Percentiles rank a stretch among this genome's conserved stretches.
phyloP scores from a whole-genome alignment of 2,888 invertebrate genomes.

The Geophilus truncorum region DNA sequence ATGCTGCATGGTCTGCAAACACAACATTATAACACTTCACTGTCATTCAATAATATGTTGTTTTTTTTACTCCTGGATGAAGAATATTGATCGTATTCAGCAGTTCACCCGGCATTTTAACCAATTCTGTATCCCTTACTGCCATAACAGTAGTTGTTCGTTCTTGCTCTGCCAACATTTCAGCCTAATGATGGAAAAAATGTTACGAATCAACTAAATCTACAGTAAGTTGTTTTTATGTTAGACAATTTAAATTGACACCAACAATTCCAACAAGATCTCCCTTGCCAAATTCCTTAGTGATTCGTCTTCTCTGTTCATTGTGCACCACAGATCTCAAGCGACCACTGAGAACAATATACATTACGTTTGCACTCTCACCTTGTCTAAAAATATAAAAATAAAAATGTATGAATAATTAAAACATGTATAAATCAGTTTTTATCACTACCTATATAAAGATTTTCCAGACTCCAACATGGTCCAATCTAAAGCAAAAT shows the following conservation, averaged over 20 bases:
- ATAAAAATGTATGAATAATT: too few relatives aligned
- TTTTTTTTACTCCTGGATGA: conserved; percentile 67
- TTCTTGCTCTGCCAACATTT: conserved; percentile 84
- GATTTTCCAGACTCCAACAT: conserved; percentile 94
- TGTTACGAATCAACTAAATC: too few relatives aligned
- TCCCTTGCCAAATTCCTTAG: conserved; percentile 96
- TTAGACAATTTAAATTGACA: neutral
- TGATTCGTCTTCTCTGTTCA: conserved; percentile 88
- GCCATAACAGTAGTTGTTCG: conserved; percentile 96
- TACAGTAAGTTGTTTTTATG: neutral
- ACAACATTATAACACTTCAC: neutral
- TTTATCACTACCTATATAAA: conserved; percentile 60
- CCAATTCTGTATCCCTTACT: conserved; percentile 92
- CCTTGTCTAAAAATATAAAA: conserved; percentile 67
- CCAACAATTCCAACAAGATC: conserved; percentile 71
- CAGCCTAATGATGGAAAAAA: conserved; percentile 54
- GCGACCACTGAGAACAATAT: conserved; percentile 93
- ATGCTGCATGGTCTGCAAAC: conserved; percentile 28
- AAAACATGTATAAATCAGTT: too few relatives aligned
- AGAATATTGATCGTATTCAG: conserved; percentile 95
- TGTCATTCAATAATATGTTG: neutral
- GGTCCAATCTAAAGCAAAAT: conserved; percentile 72
- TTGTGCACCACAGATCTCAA: conserved; percentile 84
- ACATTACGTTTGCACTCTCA: conserved; percentile 91
- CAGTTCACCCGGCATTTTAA: conserved; percentile 91